A percentile compares a stretch with the other conserved stretches of the same genome.
These are phyloP conservation scores for Gymnocypris eckloni DNA, from an alignment of 2,797 vertebrate genomes.

Conservation along the genomic window DNA sequence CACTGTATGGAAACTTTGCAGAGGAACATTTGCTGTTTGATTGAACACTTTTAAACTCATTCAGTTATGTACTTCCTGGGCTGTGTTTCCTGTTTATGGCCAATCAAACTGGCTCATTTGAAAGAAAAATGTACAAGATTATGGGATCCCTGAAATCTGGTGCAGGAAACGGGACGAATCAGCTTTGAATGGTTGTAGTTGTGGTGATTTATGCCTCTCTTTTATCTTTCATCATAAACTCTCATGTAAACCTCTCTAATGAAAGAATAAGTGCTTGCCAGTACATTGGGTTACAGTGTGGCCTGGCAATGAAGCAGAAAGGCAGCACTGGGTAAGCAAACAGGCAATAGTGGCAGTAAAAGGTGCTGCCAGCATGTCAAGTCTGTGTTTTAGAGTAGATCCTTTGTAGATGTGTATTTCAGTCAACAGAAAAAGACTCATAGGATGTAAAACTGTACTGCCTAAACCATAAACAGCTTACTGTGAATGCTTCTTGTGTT, in stretches of 20 bases:
- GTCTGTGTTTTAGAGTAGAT: neutral
- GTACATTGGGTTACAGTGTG: constrained; percentile 23
- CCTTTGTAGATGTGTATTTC: neutral
- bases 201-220: constrained; percentile 29
- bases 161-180: constrained; percentile 17
- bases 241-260: constrained; percentile 47
- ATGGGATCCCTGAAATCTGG: constrained; percentile 11
- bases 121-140: constrained; percentile 38
- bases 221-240: constrained; percentile 46
- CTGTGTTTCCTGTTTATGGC: constrained; percentile 52
- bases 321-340: neutral
- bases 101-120: constrained; percentile 34
- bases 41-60: neutral
- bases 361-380: neutral
- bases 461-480: neutral
- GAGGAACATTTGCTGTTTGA: constrained; percentile 15
- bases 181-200: constrained; percentile 14
- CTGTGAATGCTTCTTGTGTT: neutral
- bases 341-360: constrained; percentile 1
- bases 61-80: neutral
- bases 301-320: constrained; percentile 15
- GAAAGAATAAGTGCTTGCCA: constrained; percentile 32
- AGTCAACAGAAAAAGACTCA: neutral
- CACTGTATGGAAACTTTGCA: neutral
- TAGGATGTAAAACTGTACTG: neutral